These are phyloP conservation scores for Lepus timidus DNA, from an alignment of 2,113 vertebrate genomes.

Conservation along the genomic window DNA sequence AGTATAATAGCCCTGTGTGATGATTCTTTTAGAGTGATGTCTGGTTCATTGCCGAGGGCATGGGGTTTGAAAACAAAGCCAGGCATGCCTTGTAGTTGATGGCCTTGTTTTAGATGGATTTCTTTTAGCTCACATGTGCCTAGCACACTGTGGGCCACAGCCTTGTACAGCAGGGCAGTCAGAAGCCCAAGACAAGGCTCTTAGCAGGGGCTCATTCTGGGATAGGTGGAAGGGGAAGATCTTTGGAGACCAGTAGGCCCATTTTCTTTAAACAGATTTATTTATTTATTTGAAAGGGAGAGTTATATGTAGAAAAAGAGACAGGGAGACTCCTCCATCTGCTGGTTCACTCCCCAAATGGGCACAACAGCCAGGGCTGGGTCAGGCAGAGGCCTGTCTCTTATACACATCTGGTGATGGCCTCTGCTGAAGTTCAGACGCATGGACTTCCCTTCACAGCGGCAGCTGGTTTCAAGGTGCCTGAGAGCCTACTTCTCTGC, in stretches of 20 bases:
- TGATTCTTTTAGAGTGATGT: constrained; percentile 37
- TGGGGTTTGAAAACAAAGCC: constrained; percentile 56
- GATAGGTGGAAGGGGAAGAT: neutral
- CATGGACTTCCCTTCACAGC: neutral
- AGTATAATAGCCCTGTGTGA: constrained; percentile 38
- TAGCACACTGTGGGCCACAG: neutral
- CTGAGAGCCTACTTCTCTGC: neutral
- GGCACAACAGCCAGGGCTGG: too few species aligned
- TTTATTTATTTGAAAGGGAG: too few species aligned
- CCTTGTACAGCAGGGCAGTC: neutral
- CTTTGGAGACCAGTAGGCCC: neutral
- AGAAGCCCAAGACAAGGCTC: neutral
- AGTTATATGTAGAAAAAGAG: too few species aligned
- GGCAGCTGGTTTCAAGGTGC: neutral
- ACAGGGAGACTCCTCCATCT: neutral
- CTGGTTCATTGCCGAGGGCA: constrained; percentile 4
- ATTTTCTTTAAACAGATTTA: neutral
- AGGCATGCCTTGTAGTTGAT: constrained; percentile 16
- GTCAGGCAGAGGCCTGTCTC: too few species aligned
- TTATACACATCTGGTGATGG: too few species aligned
- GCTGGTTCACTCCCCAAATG: too few species aligned
- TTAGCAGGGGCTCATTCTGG: neutral
- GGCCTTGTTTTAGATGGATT: constrained; percentile 32
- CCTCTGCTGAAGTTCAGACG: neutral
- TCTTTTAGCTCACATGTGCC: neutral